Evolutionary conservation across 35 echinoderm and acorn worm genomes (phyloP).

Genomic region (Lytechinus variegatus): DNA sequence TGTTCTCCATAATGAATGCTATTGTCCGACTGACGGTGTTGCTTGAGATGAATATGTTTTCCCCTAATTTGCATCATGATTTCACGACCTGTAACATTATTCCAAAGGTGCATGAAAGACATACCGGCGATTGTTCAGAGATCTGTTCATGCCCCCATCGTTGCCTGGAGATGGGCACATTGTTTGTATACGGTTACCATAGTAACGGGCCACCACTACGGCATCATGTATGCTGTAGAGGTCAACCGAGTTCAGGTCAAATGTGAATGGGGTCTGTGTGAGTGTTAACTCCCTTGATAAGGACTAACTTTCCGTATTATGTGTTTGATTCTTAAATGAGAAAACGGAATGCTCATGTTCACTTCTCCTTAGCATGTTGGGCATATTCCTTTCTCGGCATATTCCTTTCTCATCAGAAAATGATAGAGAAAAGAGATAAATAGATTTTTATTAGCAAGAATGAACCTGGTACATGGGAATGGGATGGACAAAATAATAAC

Average conservation of each 20-base stretch:
- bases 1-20: too few species aligned
- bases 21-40: too few species aligned
- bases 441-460: neutral
- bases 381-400: neutral
- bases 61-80: too few species aligned
- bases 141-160: neutral
- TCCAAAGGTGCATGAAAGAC: neutral
- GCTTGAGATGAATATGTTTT: too few species aligned
- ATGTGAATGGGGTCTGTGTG: neutral
- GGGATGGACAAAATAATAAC: neutral
- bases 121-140: neutral
- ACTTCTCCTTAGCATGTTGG: neutral
- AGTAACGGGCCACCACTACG: neutral
- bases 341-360: too few species aligned
- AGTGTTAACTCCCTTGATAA: neutral
- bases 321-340: too few species aligned
- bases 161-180: neutral
- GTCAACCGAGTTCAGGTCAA: neutral
- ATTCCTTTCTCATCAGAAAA: neutral
- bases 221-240: neutral
- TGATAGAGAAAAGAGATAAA: neutral
- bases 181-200: neutral
- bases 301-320: neutral
- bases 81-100: neutral
- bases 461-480: neutral